Base-by-base conservation (phyloP, 2,113 vertebrate genomes). In the Melanocharis versteri region DNA sequence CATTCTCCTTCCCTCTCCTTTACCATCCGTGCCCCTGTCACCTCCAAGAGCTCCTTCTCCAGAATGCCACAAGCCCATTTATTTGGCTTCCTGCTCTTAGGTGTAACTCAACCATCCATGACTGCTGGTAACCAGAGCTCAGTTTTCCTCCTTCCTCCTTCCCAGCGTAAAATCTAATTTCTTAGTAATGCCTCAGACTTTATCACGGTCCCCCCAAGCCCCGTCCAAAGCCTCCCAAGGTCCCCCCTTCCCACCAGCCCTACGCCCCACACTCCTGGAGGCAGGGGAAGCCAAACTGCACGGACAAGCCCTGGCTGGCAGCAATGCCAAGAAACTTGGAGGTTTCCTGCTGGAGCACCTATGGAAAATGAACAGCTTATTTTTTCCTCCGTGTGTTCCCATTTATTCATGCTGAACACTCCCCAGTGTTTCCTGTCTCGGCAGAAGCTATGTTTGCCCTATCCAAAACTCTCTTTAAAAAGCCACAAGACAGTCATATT, bases 251-350 rank as follows among this genome's bases (percentile, higher is more conserved):
- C 30, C 62, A 33, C 11, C 45, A 71, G 30, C 3, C 0, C n/a
- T 4, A 2, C 0, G 0, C 40, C 44, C 71, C 45, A 30, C 47
- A 2, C 35, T 40, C 44, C 72, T 2, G 2, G 33, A 79, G 83
- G 35, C 71, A 11, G 68, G 24, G 37, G 60, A 73, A 79, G 33
- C 35, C 75, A 92, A 82, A 85, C 44, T 60, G 56, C 77, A 31
- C 1, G 1, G 69, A 53, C 33, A 35, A 47, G 56, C 3, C 2
- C 45, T 50, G 56, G 28, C 48, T 22, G 70, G 62, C 58, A 56
- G 40, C 0, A 0, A 73, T 13, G 64, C 58, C 62, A 51, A 87
- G 53, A 17, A 35, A 54, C 62, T 30, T 24, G 40, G 62, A 69
- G 70, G 8, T 44, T 69, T 80, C 91, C 75, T 62, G 40, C 45